Conservation (phyloP, 30 jellyfish, hydroid and myxozoan genomes). For the Chrysaora quinquecirrha region DNA sequence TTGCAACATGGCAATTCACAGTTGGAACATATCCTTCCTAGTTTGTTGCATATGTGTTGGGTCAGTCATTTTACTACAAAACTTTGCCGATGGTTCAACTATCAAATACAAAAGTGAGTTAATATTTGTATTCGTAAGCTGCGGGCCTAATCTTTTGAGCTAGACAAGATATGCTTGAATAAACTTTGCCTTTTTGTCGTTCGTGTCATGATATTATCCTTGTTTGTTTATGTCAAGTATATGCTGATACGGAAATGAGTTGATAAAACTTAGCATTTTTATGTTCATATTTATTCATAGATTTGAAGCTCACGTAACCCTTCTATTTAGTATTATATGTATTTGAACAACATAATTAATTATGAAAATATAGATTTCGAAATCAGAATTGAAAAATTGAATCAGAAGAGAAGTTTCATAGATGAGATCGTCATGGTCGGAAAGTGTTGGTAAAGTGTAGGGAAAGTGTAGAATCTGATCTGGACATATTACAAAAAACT, state of each 20-base stretch:
- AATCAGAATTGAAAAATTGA: no score
- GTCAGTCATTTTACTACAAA: neutral
- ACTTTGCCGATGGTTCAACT: neutral
- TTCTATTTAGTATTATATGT: no score
- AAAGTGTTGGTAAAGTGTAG: no score
- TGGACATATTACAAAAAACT: no score
- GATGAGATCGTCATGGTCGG: no score
- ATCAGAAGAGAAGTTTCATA: no score
- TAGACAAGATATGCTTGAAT: neutral
- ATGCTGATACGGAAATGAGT: neutral
- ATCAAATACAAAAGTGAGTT: neutral
- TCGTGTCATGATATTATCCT: neutral
- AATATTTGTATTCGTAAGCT: neutral
- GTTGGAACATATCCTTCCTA: neutral
- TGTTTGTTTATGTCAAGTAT: neutral
- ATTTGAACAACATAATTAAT: no score
- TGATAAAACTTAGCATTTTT: neutral
- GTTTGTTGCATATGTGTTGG: neutral
- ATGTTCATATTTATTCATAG: neutral
- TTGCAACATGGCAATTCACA: slow-evolving; percentile 7
- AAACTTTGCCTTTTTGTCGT: neutral
- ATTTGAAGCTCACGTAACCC: neutral
- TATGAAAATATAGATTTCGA: no score
- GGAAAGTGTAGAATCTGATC: no score
- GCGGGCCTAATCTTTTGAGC: neutral